Evolutionary conservation across 2,888 invertebrate species (phyloP).

Genomic region (Drosophila prolongata): DNA sequence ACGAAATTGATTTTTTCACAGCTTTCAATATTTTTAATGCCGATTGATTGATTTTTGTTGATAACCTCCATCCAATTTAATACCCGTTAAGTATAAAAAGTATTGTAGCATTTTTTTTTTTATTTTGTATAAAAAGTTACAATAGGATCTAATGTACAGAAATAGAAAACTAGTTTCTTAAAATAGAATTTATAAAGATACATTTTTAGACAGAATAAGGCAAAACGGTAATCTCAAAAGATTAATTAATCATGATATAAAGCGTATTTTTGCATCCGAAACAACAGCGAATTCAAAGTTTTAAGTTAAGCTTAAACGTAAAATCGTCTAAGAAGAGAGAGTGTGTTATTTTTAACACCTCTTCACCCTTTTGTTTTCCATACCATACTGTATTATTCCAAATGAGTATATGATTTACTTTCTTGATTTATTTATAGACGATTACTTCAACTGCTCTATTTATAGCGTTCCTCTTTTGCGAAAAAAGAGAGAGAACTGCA

Average conservation of each 20-base stretch:
- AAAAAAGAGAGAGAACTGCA: neutral
- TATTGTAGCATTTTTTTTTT: no score
- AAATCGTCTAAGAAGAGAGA: neutral
- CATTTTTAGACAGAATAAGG: neutral
- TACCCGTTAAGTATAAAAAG: rapidly evolving
- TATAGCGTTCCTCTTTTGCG: slow-evolving; percentile 17
- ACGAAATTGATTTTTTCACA: no score
- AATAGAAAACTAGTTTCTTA: neutral
- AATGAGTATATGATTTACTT: slow-evolving; percentile 10
- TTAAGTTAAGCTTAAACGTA: neutral
- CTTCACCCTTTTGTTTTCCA: neutral
- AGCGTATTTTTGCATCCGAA: neutral
- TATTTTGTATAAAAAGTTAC: neutral
- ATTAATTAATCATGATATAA: neutral
- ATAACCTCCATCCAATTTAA: neutral
- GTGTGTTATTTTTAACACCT: slow-evolving; percentile 9
- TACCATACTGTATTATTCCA: neutral
- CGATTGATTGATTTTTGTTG: no score
- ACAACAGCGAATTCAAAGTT: neutral
- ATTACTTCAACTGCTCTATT: slow-evolving; percentile 27
- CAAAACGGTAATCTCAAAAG: neutral
- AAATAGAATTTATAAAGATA: no score
- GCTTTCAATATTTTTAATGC: no score
- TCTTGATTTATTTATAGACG: slow-evolving; percentile 29
- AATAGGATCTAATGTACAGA: neutral